Base-by-base conservation (phyloP, 2,888 invertebrate species). In the Idaea straminata region DNA sequence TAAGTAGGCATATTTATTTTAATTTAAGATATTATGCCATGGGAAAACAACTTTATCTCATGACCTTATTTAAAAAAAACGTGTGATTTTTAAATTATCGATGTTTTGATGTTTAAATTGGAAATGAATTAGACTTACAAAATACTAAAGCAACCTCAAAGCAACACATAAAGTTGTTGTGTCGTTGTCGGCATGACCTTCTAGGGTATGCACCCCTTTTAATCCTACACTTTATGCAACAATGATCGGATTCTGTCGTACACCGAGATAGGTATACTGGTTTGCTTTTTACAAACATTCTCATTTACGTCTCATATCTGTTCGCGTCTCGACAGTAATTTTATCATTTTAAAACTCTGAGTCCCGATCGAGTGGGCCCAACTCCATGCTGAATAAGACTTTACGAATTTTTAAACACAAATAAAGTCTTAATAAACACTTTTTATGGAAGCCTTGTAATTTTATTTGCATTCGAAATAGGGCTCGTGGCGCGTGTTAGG, bases 391-490 rank as follows among this genome's bases (percentile, higher is more conserved):
- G 88, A 91, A 85, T 91, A 90, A 91, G 91, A 88, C 86, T 88
- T 91, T 88, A 91, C 86, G 87, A 87, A 91, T 88, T 89, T 88
- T 91, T 88, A 88, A 91, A 89, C 70, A 82, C 82, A 77, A 83
- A 89, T 91, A 89, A 90, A 90, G 89, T 88, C 89, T 91, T 89
- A 89, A 91, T 90, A 91, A 91, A 87, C 80, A 80, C 84, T 88
- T 83, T 91, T 92, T 91, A 92, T 90, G 86, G 86, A 82, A 80
- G 85, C 81, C 83, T 86, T 87, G 85, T 86, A 86, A 85, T 89
- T 87, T 89, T 91, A 91, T 91, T 89, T 86, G 84, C 86, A 89
- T 88, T 83, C 83, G 77, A 81, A 87, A 89, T 90, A 88, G 88
- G 87, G 81, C 79, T 76, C 80, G 84, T 82, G 85, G 85, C 87